Evolutionary conservation across 2,888 invertebrate genomes (phyloP).

Genomic region (Dysmachus trigonus): DNA sequence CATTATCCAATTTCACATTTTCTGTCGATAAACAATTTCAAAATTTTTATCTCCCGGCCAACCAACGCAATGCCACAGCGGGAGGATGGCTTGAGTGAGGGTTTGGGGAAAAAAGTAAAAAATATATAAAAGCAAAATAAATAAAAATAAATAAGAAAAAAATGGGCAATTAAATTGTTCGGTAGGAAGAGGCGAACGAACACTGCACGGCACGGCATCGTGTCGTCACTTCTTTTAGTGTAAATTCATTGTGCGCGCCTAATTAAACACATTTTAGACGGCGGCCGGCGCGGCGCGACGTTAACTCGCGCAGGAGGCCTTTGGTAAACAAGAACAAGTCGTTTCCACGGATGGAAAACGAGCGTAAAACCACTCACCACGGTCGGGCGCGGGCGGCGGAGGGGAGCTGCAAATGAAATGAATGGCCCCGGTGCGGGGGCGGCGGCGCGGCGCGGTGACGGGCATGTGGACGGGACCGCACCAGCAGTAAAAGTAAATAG

Average conservation of each 20-base stretch:
- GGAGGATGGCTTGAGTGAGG: neutral
- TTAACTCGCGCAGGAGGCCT: neutral
- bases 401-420: neutral
- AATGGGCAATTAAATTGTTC: neutral
- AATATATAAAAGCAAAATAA: too few species aligned
- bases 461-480: neutral
- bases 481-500: neutral
- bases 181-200: neutral
- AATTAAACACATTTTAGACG: slow-evolving; percentile 30
- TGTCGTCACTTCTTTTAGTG: slow-evolving; percentile 1
- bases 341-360: neutral
- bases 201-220: neutral
- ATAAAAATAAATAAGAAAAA: neutral
- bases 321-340: neutral
- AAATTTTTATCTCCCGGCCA: neutral
- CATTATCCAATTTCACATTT: slow-evolving; percentile 8
- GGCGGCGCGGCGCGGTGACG: too few species aligned
- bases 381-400: neutral
- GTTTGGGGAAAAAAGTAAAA: neutral
- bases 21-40: neutral
- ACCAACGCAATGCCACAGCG: neutral
- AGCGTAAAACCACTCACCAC: neutral
- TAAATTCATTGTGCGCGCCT: slow-evolving; percentile 18
- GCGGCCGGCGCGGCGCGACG: too few species aligned
- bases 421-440: neutral